These are phyloP conservation scores for Dendrolimus pini DNA, from an alignment of 2,888 invertebrate species.

Conservation along the genomic window DNA sequence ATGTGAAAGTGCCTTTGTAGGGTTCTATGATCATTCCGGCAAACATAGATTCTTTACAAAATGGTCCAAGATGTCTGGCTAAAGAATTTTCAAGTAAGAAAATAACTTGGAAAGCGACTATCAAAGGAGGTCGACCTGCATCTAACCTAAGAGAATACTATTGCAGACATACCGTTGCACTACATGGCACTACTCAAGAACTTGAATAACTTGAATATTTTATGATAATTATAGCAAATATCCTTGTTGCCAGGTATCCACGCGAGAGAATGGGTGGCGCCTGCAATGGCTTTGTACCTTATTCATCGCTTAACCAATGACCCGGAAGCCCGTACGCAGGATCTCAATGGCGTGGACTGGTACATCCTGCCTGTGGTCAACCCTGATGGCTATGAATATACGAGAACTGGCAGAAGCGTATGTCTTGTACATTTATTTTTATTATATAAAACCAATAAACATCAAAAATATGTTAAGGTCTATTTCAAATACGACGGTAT, in stretches of 20 bases:
- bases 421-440: conserved; percentile 25
- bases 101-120: no score
- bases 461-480: no score
- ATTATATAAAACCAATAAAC: no score
- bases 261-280: conserved; percentile 81
- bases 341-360: conserved; percentile 80
- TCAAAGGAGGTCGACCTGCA: no score
- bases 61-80: no score
- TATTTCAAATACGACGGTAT: no score
- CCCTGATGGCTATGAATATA: conserved; percentile 84
- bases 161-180: no score
- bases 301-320: conserved; percentile 68
- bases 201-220: not conserved
- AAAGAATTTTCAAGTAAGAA: no score
- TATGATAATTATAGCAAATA: not conserved
- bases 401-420: conserved; percentile 47
- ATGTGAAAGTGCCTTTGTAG: no score
- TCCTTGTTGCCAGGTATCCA: conserved; percentile 63
- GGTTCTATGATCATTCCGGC: no score
- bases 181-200: not conserved
- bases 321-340: conserved; percentile 41
- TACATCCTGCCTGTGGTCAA: conserved; percentile 81
- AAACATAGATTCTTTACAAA: no score
- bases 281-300: conserved; percentile 76
- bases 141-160: no score